These are phyloP conservation scores for Pseudomyrmex cubaensis DNA, from an alignment of 1,140 invertebrate species.

Conservation along the genomic window DNA sequence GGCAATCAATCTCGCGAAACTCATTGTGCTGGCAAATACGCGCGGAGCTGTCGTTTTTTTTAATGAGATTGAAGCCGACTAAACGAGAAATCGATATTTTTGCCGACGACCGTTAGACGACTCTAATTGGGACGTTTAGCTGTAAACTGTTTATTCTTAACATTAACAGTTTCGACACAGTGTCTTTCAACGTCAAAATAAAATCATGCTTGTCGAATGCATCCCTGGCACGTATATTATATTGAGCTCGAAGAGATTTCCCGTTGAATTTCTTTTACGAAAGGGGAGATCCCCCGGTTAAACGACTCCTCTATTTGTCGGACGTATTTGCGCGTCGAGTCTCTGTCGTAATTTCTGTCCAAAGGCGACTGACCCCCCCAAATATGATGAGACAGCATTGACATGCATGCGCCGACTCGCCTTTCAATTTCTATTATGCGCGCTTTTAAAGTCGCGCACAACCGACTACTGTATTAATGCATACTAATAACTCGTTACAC, in stretches of 20 bases:
- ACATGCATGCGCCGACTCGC: conserved; percentile 28
- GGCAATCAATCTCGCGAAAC: conserved; percentile 14
- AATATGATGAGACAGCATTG: conserved; percentile 60
- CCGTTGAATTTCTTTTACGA: conserved; percentile 11
- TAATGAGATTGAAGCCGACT: background rate
- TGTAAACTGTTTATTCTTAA: no score
- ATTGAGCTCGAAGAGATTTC: background rate
- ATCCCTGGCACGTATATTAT: no score
- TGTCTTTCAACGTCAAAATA: no score
- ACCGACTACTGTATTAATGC: conserved; percentile 6
- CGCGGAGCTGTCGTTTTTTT: background rate
- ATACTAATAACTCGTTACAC: conserved; percentile 45
- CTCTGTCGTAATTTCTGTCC: conserved; percentile 23
- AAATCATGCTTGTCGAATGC: no score
- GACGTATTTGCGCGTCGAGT: conserved; percentile 13
- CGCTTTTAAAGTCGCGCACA: background rate
- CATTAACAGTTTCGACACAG: no score
- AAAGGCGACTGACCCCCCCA: conserved; percentile 52
- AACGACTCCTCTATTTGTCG: conserved; percentile 26
- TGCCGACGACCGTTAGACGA: background rate
- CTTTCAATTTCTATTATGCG: conserved; percentile 53
- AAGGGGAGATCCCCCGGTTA: background rate
- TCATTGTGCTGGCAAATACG: conserved; percentile 13
- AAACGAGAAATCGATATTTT: conserved; percentile 19
- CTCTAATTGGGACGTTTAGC: conserved; percentile 22